phyloP scores from a whole-genome alignment of 1,140 invertebrate genomes.

The Centruroides vittatus region DNA sequence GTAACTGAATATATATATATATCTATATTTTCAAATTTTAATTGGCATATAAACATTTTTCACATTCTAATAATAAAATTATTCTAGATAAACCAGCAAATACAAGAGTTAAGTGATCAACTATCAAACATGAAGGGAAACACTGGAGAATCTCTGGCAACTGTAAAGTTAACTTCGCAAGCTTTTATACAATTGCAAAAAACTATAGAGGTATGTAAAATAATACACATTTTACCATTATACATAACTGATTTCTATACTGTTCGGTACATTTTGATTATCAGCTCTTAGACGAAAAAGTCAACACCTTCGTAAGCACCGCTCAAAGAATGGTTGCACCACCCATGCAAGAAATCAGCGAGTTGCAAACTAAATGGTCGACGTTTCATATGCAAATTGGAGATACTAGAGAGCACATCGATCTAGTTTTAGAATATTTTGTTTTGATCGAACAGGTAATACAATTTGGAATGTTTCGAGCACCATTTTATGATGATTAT shows the following conservation, averaged over 20 bases:
- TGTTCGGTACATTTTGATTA: not conserved
- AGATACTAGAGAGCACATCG: constrained; percentile 42
- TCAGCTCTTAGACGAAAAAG: constrained; percentile 52
- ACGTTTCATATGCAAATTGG: constrained; percentile 51
- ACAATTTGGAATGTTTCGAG: constrained; percentile 5
- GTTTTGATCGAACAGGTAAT: constrained; percentile 41
- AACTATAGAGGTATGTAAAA: constrained; percentile 49
- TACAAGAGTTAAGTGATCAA: constrained; percentile 49
- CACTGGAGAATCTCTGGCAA: constrained; percentile 53
- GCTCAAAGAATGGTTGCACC: constrained; percentile 46
- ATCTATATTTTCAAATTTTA: too few species aligned
- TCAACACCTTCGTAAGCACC: constrained; percentile 52
- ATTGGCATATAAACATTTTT: too few species aligned
- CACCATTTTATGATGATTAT: too few species aligned
- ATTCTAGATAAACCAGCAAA: constrained; percentile 49
- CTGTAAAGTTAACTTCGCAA: constrained; percentile 49
- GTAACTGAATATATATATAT: too few species aligned
- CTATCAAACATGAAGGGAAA: constrained; percentile 45
- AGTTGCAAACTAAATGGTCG: constrained; percentile 54
- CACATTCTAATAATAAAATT: too few species aligned
- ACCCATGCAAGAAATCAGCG: constrained; percentile 43
- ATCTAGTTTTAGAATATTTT: constrained; percentile 40
- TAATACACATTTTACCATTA: not conserved
- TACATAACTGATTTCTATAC: too few species aligned
- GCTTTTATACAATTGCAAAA: constrained; percentile 63